A percentile compares a stretch with the other conserved stretches of the same genome.
Conservation (phyloP, 2,888 invertebrate species). For the Ypsolopha sequella region DNA sequence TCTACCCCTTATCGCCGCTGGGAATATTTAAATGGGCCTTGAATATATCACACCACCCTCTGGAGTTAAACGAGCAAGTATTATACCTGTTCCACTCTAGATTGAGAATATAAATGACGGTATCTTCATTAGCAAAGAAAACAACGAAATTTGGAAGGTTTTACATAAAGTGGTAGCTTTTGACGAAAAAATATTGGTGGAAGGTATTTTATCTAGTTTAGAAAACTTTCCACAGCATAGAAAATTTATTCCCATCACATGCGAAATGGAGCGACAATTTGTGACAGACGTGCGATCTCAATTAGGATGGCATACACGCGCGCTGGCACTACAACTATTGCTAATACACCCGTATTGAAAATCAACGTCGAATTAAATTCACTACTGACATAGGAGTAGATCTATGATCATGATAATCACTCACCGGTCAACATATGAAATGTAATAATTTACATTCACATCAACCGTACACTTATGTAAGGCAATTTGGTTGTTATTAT, state of each 20-base stretch:
- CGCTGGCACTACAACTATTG: conserved; percentile 48
- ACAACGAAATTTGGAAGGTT: not conserved
- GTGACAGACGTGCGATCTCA: conserved; percentile 51
- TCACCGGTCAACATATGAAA: too few species aligned
- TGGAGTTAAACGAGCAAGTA: conserved; percentile 41
- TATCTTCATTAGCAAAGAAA: conserved; percentile 44
- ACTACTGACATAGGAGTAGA: conserved; percentile 18
- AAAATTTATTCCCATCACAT: conserved; percentile 42
- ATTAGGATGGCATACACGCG: conserved; percentile 61
- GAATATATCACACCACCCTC: conserved; percentile 65
- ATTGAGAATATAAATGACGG: conserved; percentile 49
- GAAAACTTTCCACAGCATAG: conserved; percentile 12
- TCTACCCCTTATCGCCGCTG: conserved; percentile 64
- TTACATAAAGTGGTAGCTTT: not conserved
- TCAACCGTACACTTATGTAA: not conserved
- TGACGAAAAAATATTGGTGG: not conserved
- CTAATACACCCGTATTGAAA: conserved; percentile 55
- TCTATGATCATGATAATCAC: too few species aligned
- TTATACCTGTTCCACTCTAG: conserved; percentile 46
- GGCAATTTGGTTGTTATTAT: not conserved
- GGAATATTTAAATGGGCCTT: conserved; percentile 67
- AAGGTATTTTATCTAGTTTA: not conserved
- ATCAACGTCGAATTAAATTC: conserved; percentile 42
- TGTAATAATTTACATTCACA: not conserved
- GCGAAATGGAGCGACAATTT: conserved; percentile 59